Evolutionary conservation across 2,888 invertebrate species (phyloP), one percentile per base, ranked within the genome.

Genomic region (Epinotia brunnichana): DNA sequence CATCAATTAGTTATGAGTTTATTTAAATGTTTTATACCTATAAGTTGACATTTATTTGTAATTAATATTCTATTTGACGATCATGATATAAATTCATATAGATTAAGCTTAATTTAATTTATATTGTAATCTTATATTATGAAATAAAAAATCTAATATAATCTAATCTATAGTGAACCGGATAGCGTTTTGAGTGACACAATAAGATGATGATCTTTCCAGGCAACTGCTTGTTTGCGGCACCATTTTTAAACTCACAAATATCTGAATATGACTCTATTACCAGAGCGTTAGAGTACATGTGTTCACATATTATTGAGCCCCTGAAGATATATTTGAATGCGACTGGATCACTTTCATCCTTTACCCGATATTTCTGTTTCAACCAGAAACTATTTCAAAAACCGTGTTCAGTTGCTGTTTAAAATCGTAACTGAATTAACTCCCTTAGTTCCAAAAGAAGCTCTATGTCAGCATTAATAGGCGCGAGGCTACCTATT

Each of bases 401-500:
- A 39, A 53, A 53, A 39, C 9, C 39, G 17, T 51, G 44, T 48
- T 67, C 17, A 15, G 24, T 24, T 67, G 21, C 56, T 44, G 41
- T 56, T 56, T 67, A 44, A 41, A 56, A 56, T 56, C 29, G 24
- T 24, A 35, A 51, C 39, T 41, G 29, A 57, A 57, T 48, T 29
- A 57, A 29, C 19, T 62, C 35, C 24, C 54, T 54, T 54, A 19
- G 19, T 60, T 56, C 24, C 15, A 19, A 54, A 64, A 67, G 61
- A 29, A 57, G 67, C 61, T 71, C 66, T 73, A 41, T 53, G n/a
- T 39, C 57, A 63, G 29, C 54, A 64, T 54, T 66, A 72, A 57
- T 67, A 56, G 35, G 63, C 39, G 63, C 35, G 67, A 72, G 67
- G 64, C 41, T 72, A 48, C 61, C 54, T 62, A 71, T 60, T 54